phyloP scores from a whole-genome alignment of 2,797 vertebrate species.

The Lacerta bilineata region DNA sequence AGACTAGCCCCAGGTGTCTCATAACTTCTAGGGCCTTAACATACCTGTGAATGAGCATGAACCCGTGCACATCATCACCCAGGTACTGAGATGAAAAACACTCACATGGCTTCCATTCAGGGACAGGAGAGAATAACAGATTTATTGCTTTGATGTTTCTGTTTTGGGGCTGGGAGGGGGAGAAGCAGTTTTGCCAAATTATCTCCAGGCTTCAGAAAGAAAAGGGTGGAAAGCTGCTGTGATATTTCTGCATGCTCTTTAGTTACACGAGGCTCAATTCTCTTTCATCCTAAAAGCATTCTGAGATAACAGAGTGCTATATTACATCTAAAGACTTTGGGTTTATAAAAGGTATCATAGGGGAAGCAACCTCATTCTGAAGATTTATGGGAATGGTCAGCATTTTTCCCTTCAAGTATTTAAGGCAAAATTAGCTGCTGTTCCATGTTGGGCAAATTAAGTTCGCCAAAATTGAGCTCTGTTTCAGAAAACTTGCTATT shows the following conservation, averaged over 20 bases:
- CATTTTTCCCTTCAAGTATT: too few species aligned
- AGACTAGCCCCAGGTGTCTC: background rate
- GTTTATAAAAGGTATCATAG: conserved; percentile 2
- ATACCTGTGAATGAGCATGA: background rate
- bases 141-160: conserved; percentile 6
- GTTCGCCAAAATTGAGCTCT: background rate
- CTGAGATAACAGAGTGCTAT: background rate
- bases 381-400: background rate
- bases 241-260: background rate
- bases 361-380: background rate
- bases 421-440: background rate
- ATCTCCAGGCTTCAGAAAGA: background rate
- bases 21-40: background rate
- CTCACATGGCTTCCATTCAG: background rate
- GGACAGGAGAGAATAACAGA: background rate
- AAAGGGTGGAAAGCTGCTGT: background rate
- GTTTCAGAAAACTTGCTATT: conserved; percentile 5
- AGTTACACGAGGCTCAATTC: background rate
- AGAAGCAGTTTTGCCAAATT: background rate
- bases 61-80: background rate
- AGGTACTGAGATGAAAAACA: background rate
- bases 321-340: conserved; percentile 26
- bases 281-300: conserved; percentile 4
- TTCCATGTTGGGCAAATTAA: background rate
- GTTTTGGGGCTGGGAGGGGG: background rate